These are phyloP conservation scores for Adrianichthys oophorus DNA, from an alignment of 2,797 vertebrate genomes.

Conservation along the genomic window DNA sequence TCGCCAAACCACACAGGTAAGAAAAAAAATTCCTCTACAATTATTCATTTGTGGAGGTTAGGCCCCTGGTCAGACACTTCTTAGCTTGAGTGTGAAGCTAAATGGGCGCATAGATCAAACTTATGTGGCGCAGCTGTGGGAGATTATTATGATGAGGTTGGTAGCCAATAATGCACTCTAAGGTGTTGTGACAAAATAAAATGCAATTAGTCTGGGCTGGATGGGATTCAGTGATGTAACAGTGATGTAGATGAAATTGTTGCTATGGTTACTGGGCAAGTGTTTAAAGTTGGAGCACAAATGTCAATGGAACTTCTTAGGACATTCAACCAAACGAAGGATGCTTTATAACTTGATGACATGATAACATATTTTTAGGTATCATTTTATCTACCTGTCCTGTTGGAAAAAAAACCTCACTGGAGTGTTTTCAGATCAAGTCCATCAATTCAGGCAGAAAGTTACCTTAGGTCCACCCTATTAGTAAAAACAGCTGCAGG, in stretches of 20 bases:
- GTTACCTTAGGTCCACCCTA: slow-evolving; percentile 18
- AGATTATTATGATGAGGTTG: background rate
- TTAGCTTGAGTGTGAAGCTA: slow-evolving; percentile 15
- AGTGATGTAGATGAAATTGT: too few relatives aligned
- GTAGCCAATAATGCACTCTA: background rate
- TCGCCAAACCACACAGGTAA: slow-evolving; percentile 52
- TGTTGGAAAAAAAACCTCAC: background rate
- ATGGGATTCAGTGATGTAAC: too few relatives aligned
- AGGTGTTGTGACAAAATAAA: slow-evolving; percentile 4
- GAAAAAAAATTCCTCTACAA: background rate
- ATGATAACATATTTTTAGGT: too few relatives aligned
- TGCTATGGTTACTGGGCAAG: too few relatives aligned
- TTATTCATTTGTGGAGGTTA: too few relatives aligned
- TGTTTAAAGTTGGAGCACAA: too few relatives aligned
- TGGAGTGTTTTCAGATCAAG: background rate
- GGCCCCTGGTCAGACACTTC: slow-evolving; percentile 23
- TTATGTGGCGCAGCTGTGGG: slow-evolving; percentile 33
- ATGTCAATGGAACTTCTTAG: too few relatives aligned
- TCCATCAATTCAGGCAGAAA: background rate
- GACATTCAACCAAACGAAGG: too few relatives aligned
- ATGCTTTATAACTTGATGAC: too few relatives aligned
- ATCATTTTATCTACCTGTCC: background rate
- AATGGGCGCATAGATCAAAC: slow-evolving; percentile 17
- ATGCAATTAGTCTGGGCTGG: background rate
- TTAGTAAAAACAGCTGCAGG: slow-evolving; percentile 26